Evolutionary conservation across 2,888 invertebrate genomes (phyloP).

Genomic region (Drosophila subsilvestris): DNA sequence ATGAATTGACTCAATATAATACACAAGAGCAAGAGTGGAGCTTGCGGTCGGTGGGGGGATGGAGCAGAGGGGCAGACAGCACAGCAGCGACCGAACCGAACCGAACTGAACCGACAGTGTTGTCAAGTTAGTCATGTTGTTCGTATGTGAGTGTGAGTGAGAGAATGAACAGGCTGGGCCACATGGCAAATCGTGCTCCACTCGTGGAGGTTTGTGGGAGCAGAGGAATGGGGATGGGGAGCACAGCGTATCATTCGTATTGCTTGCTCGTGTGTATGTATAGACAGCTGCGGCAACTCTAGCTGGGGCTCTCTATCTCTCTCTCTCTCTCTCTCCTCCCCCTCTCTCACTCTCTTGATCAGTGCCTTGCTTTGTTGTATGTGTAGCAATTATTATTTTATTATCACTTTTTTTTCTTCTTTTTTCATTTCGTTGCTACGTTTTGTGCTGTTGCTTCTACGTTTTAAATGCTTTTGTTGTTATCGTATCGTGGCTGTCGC

Average conservation of each 20-base stretch:
- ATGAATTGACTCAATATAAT: constrained; percentile 76
- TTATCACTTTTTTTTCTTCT: constrained; percentile 71
- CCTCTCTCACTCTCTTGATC: constrained; percentile 12
- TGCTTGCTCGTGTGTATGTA: constrained; percentile 47
- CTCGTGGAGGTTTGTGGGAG: constrained; percentile 28
- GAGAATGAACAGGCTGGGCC: constrained; percentile 39
- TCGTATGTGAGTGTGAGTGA: constrained; percentile 16
- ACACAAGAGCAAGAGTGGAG: constrained; percentile 54
- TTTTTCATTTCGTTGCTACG: constrained; percentile 49
- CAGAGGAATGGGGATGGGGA: constrained; percentile 21
- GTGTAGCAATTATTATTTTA: constrained; percentile 79
- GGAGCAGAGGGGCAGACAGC: not conserved
- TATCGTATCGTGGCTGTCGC: constrained; percentile 49
- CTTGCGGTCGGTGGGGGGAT: constrained; percentile 2
- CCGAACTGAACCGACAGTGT: constrained; percentile 61
- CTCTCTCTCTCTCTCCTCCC: constrained; percentile 38
- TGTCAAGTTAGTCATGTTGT: constrained; percentile 75
- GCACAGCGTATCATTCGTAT: constrained; percentile 6
- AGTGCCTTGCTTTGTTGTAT: constrained; percentile 25
- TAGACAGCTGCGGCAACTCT: constrained; percentile 73
- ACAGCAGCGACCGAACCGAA: constrained; percentile 17
- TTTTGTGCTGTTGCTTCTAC: constrained; percentile 67
- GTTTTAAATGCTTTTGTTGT: constrained; percentile 74
- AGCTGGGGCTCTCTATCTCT: constrained; percentile 43
- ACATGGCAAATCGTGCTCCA: constrained; percentile 68